Conservation (phyloP, 2,797 vertebrate species). For the Ctenopoma multispine region DNA sequence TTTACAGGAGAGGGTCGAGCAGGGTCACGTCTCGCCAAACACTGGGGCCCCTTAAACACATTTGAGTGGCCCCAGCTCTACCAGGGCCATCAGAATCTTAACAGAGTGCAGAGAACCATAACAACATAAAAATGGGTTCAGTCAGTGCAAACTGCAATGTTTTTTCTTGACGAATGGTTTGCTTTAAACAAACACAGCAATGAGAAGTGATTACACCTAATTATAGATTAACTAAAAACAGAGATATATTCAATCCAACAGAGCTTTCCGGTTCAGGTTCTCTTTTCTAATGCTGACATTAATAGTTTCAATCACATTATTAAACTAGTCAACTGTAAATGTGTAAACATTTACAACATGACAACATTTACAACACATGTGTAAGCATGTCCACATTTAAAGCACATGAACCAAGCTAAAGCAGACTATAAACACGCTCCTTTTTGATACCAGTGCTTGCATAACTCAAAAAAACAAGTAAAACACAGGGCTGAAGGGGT, state of each 20-base stretch:
- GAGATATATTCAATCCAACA: slow-evolving; percentile 27
- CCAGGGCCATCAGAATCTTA: slow-evolving; percentile 57
- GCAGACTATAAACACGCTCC: slow-evolving; percentile 60
- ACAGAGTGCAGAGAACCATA: slow-evolving; percentile 66
- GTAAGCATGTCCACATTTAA: slow-evolving; percentile 50
- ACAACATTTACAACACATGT: too few relatives aligned
- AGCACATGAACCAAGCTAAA: slow-evolving; percentile 57
- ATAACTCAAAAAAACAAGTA: slow-evolving; percentile 62
- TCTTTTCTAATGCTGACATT: slow-evolving; percentile 63
- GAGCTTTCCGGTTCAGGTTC: slow-evolving; percentile 35
- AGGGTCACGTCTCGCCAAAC: slow-evolving; percentile 81
- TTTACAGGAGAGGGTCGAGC: slow-evolving; percentile 81
- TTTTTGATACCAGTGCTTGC: slow-evolving; percentile 59
- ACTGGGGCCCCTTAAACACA: slow-evolving; percentile 79
- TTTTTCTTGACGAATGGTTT: slow-evolving; percentile 56
- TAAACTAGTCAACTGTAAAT: slow-evolving; percentile 76
- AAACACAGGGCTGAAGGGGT: slow-evolving; percentile 50
- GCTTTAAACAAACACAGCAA: slow-evolving; percentile 49
- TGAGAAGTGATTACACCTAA: slow-evolving; percentile 51
- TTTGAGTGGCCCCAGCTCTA: slow-evolving; percentile 77
- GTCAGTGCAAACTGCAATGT: slow-evolving; percentile 29
- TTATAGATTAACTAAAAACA: slow-evolving; percentile 53
- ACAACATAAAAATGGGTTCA: slow-evolving; percentile 52
- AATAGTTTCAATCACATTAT: slow-evolving; percentile 75
- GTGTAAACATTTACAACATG: too few relatives aligned